phyloP scores from a whole-genome alignment of 2,113 vertebrate genomes.

The Emydocephalus ijimae region DNA sequence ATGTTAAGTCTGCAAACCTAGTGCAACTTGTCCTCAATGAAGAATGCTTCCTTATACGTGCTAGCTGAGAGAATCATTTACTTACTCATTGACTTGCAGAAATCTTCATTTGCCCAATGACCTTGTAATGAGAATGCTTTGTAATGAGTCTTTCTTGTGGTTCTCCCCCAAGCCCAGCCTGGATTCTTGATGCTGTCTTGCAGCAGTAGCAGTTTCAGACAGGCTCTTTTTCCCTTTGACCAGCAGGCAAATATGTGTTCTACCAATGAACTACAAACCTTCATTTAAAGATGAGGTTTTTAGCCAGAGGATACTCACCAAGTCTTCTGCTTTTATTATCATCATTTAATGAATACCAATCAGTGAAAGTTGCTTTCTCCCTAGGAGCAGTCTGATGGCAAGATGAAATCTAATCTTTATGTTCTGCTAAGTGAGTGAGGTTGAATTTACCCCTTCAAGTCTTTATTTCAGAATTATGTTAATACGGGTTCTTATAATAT shows the following conservation, averaged over 20 bases:
- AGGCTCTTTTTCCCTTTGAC: neutral
- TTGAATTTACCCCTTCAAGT: conserved; percentile 25
- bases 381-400: neutral
- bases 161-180: neutral
- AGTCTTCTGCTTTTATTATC: neutral
- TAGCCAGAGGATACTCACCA: neutral
- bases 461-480: conserved; percentile 41
- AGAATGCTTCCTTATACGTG: neutral
- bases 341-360: neutral
- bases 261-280: neutral
- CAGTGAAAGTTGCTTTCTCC: neutral
- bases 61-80: neutral
- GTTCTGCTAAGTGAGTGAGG: conserved; percentile 32
- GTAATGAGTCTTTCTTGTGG: neutral
- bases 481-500: conserved; percentile 23
- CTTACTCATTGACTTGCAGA: neutral
- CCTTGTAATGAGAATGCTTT: neutral
- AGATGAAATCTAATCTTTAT: neutral
- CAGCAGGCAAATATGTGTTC: neutral
- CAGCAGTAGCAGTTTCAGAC: neutral
- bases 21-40: neutral
- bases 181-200: neutral
- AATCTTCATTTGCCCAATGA: neutral
- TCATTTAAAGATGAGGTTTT: neutral
- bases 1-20: neutral